phyloP scores from a whole-genome alignment of 2,888 invertebrate genomes.

The Rhagonycha lutea region DNA sequence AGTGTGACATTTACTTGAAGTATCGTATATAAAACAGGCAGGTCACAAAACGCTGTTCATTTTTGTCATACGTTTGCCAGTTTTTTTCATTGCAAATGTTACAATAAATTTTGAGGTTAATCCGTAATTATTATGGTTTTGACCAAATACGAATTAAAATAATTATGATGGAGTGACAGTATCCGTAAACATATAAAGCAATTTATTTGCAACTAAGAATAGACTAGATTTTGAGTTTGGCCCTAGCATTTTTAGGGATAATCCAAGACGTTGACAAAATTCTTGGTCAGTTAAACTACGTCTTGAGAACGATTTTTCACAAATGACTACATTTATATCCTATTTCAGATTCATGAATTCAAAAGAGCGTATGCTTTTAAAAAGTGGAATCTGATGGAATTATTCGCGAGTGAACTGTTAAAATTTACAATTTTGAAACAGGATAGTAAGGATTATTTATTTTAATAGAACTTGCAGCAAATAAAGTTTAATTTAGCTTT shows the following conservation, averaged over 20 bases:
- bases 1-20: neutral
- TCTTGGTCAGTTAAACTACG: slow-evolving; percentile 33
- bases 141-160: neutral
- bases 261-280: slow-evolving; percentile 35
- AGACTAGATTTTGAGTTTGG: slow-evolving; percentile 5
- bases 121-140: neutral
- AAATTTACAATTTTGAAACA: neutral
- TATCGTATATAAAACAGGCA: neutral
- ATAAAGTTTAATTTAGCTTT: neutral
- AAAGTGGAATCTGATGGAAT: slow-evolving; percentile 15
- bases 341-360: slow-evolving; percentile 33
- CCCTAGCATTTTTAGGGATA: slow-evolving; percentile 26
- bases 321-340: slow-evolving; percentile 35
- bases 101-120: neutral
- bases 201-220: slow-evolving; percentile 15
- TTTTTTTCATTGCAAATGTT: neutral
- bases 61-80: neutral
- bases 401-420: neutral
- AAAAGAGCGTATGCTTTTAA: slow-evolving; percentile 30
- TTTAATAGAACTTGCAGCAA: neutral
- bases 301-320: slow-evolving; percentile 35
- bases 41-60: neutral
- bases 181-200: slow-evolving; percentile 1
- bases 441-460: neutral
- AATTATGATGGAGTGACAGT: neutral